Evolutionary conservation across 2,888 invertebrate genomes (phyloP).

Genomic region (Polyommatus iphigenia): DNA sequence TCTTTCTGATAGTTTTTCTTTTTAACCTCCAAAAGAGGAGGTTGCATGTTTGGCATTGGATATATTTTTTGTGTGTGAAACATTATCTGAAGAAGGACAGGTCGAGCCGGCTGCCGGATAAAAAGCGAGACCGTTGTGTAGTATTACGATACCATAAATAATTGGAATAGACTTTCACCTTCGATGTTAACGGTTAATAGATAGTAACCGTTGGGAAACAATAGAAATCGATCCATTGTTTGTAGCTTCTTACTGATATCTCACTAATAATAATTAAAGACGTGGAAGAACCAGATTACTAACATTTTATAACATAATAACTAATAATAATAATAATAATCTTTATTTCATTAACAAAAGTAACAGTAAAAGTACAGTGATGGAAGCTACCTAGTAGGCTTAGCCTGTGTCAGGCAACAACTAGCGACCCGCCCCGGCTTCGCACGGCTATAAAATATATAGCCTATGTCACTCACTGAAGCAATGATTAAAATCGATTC

Average conservation of each 20-base stretch:
- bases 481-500: too few relatives aligned
- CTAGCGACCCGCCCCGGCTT: too few relatives aligned
- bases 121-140: neutral
- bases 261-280: neutral
- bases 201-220: constrained; percentile 11
- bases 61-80: neutral
- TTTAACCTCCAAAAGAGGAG: neutral
- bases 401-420: too few relatives aligned
- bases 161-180: constrained; percentile 24
- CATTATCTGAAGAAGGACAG: neutral
- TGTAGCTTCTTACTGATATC: neutral
- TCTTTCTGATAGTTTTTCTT: neutral
- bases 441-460: too few relatives aligned
- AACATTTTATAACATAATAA: too few relatives aligned
- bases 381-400: too few relatives aligned
- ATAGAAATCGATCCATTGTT: constrained; percentile 20
- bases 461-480: too few relatives aligned
- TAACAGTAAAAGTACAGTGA: too few relatives aligned
- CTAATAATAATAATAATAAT: too few relatives aligned
- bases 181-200: constrained; percentile 13
- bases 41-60: neutral
- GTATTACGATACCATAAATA: constrained; percentile 10
- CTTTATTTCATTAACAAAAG: too few relatives aligned
- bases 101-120: neutral
- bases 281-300: too few relatives aligned